phyloP scores from a whole-genome alignment of 1,140 invertebrate species.

The Dinothrombium tinctorium region DNA sequence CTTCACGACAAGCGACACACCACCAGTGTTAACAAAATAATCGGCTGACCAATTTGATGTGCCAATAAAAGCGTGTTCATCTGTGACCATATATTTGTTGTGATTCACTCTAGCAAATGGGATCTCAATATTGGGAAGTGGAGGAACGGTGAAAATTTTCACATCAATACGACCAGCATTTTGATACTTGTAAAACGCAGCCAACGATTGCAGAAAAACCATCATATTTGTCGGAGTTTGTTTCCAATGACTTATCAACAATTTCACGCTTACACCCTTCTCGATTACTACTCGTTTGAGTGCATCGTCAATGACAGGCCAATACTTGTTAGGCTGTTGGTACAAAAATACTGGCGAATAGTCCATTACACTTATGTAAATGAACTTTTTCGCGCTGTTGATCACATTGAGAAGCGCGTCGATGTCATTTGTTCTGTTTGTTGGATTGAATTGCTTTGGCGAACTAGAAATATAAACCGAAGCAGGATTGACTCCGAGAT shows the following conservation, averaged over 20 bases:
- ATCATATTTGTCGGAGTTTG: conserved; percentile 47
- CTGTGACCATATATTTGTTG: conserved; percentile 98
- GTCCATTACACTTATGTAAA: conserved; percentile 92
- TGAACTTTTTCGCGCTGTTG: conserved; percentile 47
- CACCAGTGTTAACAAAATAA: conserved; percentile 77
- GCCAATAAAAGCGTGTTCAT: conserved; percentile 68
- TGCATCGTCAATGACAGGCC: conserved; percentile 76
- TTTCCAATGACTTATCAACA: conserved; percentile 70
- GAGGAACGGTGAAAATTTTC: conserved; percentile 26
- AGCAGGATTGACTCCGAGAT: conserved; percentile 32
- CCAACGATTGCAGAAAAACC: conserved; percentile 53
- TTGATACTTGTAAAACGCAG: conserved; percentile 19
- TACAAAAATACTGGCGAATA: conserved; percentile 64
- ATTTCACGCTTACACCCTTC: conserved; percentile 40
- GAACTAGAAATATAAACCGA: conserved; percentile 56
- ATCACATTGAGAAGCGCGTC: conserved; percentile 62
- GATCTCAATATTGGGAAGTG: conserved; percentile 45
- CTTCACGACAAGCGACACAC: conserved; percentile 31
- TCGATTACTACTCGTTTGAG: conserved; percentile 56
- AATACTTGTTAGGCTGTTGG: conserved; percentile 33
- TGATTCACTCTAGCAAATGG: conserved; percentile 81
- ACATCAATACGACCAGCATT: conserved; percentile 13
- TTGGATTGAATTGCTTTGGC: conserved; percentile 55
- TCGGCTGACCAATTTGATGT: conserved; percentile 97
- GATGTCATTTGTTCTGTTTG: conserved; percentile 54